phyloP scores from a whole-genome alignment of 2,797 vertebrate genomes.

The Cynodonichthys magdalenae region DNA sequence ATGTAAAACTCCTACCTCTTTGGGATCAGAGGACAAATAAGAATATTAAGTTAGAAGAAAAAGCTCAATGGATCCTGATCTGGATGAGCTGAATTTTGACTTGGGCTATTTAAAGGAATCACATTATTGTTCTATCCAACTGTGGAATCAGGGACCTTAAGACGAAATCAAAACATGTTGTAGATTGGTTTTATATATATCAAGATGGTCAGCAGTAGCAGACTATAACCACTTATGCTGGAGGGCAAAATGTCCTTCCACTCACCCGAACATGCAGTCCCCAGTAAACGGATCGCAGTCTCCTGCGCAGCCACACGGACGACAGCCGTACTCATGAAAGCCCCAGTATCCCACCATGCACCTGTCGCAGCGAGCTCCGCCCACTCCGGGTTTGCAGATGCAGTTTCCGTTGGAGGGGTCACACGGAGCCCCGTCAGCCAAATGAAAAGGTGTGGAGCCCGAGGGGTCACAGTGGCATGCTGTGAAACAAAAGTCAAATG shows the following conservation, averaged over 20 bases:
- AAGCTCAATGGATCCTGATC: too few relatives aligned
- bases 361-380: constrained; percentile 86
- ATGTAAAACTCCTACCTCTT: too few relatives aligned
- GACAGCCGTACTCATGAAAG: constrained; percentile 91
- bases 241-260: background rate
- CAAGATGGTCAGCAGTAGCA: too few relatives aligned
- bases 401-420: constrained; percentile 91
- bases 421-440: constrained; percentile 77
- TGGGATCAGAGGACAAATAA: background rate
- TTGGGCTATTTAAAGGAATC: too few relatives aligned
- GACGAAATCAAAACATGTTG: too few relatives aligned
- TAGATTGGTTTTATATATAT: too few relatives aligned
- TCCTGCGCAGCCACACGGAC: constrained; percentile 90
- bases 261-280: constrained; percentile 88
- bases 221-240: too few relatives aligned
- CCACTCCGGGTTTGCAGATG: constrained; percentile 93
- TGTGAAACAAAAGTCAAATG: constrained; percentile 49
- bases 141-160: too few relatives aligned
- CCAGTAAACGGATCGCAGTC: constrained; percentile 91
- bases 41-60: too few relatives aligned
- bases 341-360: constrained; percentile 98
- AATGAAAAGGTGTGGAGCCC: constrained; percentile 85
- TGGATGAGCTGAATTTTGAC: too few relatives aligned
- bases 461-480: constrained; percentile 89
- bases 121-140: too few relatives aligned